These are phyloP conservation scores for Nettapus auritus DNA, from an alignment of 2,113 vertebrate genomes.

Conservation along the genomic window DNA sequence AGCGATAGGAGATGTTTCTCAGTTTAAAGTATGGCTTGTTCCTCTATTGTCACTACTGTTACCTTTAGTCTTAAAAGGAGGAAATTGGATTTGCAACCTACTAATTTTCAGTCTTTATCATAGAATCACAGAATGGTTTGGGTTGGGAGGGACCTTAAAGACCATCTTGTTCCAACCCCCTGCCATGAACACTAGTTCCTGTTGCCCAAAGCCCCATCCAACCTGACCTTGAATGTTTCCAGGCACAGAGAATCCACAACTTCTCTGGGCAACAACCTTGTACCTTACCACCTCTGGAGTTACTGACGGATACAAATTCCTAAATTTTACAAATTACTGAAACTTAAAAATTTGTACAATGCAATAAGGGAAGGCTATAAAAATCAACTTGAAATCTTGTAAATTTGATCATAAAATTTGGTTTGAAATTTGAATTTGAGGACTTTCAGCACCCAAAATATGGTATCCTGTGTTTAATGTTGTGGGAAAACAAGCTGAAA, in stretches of 20 bases:
- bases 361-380: not conserved
- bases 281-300: not conserved
- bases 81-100: not conserved
- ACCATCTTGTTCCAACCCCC: too few relatives aligned
- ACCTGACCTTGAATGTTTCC: too few relatives aligned
- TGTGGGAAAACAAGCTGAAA: not conserved
- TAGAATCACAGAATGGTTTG: too few relatives aligned
- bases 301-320: not conserved
- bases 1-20: not conserved
- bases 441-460: not conserved
- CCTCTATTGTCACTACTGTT: not conserved
- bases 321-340: not conserved
- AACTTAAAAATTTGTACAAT: not conserved
- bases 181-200: too few relatives aligned
- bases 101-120: not conserved
- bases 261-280: not conserved
- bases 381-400: not conserved
- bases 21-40: not conserved
- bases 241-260: too few relatives aligned
- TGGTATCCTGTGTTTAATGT: fast-evolving
- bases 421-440: not conserved
- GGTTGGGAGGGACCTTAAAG: too few relatives aligned
- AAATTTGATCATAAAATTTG: not conserved
- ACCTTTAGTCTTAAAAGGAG: not conserved
- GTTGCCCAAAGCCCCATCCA: too few relatives aligned